Conservation (phyloP, 2,113 vertebrate genomes). For the Cyphomyrus plagiostoma region DNA sequence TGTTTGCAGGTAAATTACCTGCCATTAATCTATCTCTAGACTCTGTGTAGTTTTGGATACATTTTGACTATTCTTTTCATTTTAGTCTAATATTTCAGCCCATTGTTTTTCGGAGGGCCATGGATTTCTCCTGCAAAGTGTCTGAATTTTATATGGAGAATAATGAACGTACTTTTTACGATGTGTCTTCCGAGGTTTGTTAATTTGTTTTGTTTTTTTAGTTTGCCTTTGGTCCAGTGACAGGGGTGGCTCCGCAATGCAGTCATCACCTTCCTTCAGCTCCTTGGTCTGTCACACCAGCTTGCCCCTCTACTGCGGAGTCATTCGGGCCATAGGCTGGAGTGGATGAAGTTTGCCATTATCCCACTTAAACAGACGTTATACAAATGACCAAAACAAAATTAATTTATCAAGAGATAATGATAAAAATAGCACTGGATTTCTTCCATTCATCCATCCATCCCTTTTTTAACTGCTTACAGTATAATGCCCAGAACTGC, state of each 20-base stretch:
- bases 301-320: background rate
- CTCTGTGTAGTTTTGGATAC: background rate
- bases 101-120: background rate
- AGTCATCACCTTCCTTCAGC: background rate
- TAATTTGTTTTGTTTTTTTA: background rate
- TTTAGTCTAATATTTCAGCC: background rate
- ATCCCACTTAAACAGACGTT: background rate
- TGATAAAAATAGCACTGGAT: background rate
- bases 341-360: background rate
- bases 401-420: background rate
- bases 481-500: background rate
- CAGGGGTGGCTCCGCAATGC: background rate
- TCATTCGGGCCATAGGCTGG: background rate
- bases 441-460: background rate
- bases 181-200: background rate
- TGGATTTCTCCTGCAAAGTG: background rate
- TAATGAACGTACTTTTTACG: background rate
- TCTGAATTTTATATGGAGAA: background rate
- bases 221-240: background rate
- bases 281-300: background rate
- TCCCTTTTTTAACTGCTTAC: background rate
- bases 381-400: background rate
- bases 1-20: background rate
- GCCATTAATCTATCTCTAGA: background rate
- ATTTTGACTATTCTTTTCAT: background rate